Evolutionary conservation across 2,888 invertebrate genomes (phyloP).

Genomic region (Mesoligia furuncula): DNA sequence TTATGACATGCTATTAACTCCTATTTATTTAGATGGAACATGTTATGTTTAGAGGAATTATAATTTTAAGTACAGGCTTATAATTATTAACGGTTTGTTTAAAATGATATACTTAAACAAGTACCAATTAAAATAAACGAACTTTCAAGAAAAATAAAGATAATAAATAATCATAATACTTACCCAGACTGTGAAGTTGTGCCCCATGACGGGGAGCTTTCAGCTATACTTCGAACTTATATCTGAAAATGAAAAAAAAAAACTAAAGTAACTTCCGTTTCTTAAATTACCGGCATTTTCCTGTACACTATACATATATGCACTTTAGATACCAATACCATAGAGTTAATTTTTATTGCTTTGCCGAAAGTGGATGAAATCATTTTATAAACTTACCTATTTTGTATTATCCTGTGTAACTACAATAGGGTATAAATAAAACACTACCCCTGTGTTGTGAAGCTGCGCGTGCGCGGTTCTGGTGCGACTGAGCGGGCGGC

Average conservation of each 20-base stretch:
- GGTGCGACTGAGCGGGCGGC: slow-evolving; percentile 85
- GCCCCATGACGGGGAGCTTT: slow-evolving; percentile 86
- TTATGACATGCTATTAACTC: slow-evolving; percentile 9
- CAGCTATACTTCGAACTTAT: slow-evolving; percentile 64
- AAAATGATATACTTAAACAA: not conserved
- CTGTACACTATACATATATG: not conserved
- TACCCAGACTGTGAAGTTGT: slow-evolving; percentile 78
- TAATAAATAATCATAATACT: slow-evolving; percentile 67
- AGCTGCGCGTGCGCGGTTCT: slow-evolving; percentile 79
- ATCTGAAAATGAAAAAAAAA: slow-evolving; percentile 69
- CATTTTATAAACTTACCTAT: slow-evolving; percentile 60
- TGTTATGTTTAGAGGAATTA: not conserved
- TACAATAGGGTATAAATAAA: slow-evolving; percentile 54
- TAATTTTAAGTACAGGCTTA: not conserved
- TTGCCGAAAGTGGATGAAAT: not conserved
- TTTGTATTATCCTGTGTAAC: slow-evolving; percentile 51
- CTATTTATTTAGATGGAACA: not conserved
- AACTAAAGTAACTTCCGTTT: not conserved
- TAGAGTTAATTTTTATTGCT: slow-evolving; percentile 1
- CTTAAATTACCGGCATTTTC: not conserved
- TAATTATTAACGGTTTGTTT: not conserved
- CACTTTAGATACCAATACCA: not conserved
- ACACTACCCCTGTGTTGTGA: slow-evolving; percentile 67
- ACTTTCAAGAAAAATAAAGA: slow-evolving; percentile 3
- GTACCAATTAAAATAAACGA: not conserved